A percentile compares a stretch with the other conserved stretches of the same genome.
Conservation (phyloP, 2,888 invertebrate species). For the Tenthredo notha region DNA sequence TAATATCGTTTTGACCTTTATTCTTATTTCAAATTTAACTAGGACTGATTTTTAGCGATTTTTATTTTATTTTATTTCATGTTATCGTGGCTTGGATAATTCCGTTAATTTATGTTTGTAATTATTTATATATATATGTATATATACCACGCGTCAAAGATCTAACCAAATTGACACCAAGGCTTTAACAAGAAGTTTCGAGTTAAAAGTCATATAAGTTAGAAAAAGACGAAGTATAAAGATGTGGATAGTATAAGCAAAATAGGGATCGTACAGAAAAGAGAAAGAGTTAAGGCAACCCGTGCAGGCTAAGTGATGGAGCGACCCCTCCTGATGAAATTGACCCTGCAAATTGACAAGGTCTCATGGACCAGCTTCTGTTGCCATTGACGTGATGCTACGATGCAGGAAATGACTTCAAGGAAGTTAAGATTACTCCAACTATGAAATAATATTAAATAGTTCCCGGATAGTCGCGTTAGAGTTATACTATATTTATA, state of each 20-base stretch:
- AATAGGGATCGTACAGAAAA: background rate
- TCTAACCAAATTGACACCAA: conserved; percentile 21
- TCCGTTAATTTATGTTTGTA: background rate
- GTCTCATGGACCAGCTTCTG: conserved; percentile 37
- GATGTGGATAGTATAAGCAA: background rate
- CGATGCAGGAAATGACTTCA: conserved; percentile 21
- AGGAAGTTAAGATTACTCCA: conserved; percentile 18
- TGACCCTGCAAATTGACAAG: conserved; percentile 51
- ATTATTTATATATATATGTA: background rate
- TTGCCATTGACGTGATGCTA: conserved; percentile 26
- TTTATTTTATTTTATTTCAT: background rate
- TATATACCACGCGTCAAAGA: conserved; percentile 7
- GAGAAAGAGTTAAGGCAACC: background rate
- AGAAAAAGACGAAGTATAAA: conserved; percentile 1
- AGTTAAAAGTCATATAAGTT: background rate
- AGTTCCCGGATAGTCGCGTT: background rate
- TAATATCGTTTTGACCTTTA: background rate
- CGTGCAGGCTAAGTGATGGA: conserved; percentile 28
- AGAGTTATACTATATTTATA: background rate
- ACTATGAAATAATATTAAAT: background rate
- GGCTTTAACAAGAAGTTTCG: background rate
- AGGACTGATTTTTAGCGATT: background rate
- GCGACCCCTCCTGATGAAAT: conserved; percentile 49
- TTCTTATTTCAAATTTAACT: background rate
- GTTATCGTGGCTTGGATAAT: background rate